Conservation (phyloP, 1,140 invertebrate species). For the Zaprionus tsacasi region DNA sequence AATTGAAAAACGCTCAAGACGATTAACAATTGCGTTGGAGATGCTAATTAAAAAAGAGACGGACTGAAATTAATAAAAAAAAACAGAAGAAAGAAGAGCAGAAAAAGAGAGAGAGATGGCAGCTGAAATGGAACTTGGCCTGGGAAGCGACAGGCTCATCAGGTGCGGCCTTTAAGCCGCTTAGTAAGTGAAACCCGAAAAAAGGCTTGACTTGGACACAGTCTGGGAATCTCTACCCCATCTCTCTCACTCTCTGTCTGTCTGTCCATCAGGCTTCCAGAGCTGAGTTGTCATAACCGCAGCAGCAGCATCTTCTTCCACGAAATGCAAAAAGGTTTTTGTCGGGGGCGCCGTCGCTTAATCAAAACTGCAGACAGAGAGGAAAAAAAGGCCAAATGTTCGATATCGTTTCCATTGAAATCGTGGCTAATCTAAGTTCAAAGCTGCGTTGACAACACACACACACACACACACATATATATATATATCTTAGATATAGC, state of each 20-base stretch:
- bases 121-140: slow-evolving; percentile 26
- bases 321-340: slow-evolving; percentile 75
- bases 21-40: slow-evolving; percentile 51
- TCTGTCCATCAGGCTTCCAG: neutral
- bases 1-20: slow-evolving; percentile 31
- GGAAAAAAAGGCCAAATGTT: slow-evolving; percentile 31
- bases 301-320: slow-evolving; percentile 48
- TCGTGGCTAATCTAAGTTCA: slow-evolving; percentile 59
- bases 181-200: slow-evolving; percentile 76
- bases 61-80: slow-evolving; percentile 18
- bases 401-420: slow-evolving; percentile 61
- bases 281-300: slow-evolving; percentile 71
- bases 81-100: slow-evolving; percentile 15
- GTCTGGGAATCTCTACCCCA: slow-evolving; percentile 21
- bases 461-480: neutral
- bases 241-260: neutral
- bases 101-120: slow-evolving; percentile 18
- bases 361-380: slow-evolving; percentile 73
- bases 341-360: slow-evolving; percentile 58
- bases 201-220: slow-evolving; percentile 53
- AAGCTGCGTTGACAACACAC: slow-evolving; percentile 66
- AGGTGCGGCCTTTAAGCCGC: slow-evolving; percentile 73
- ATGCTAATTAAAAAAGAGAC: slow-evolving; percentile 65
- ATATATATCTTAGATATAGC: neutral
- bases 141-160: slow-evolving; percentile 38